These are phyloP conservation scores for Rhynchotus rufescens DNA, from an alignment of 2,797 vertebrate species.

Conservation along the genomic window DNA sequence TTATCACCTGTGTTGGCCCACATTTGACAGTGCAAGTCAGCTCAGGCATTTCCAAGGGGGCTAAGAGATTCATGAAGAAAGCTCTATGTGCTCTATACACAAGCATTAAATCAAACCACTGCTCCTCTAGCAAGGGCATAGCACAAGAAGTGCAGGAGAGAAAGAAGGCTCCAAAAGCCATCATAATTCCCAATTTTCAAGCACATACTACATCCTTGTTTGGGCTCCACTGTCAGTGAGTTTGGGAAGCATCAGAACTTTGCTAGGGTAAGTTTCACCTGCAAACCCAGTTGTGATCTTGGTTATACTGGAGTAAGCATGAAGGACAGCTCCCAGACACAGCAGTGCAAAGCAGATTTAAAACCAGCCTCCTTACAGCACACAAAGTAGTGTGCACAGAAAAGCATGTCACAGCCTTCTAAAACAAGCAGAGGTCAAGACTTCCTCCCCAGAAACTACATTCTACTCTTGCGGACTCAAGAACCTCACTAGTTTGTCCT, in stretches of 20 bases:
- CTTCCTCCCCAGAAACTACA: background rate
- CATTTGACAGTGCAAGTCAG: background rate
- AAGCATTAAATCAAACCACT: background rate
- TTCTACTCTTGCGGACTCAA: background rate
- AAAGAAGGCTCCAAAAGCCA: background rate
- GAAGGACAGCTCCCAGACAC: accelerated
- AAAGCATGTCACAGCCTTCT: background rate
- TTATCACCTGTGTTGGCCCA: background rate
- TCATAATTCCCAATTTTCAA: background rate
- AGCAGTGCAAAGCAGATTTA: background rate
- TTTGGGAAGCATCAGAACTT: background rate
- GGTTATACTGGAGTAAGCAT: accelerated
- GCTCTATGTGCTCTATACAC: background rate
- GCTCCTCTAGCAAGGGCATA: background rate
- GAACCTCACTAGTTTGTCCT: background rate
- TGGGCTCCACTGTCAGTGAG: background rate
- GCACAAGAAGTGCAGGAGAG: background rate
- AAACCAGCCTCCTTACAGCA: background rate
- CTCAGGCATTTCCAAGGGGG: background rate
- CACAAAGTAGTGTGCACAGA: background rate
- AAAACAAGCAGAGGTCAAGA: background rate
- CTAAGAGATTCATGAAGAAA: background rate
- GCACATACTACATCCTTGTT: background rate
- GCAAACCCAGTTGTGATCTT: background rate
- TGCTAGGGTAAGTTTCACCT: background rate